These are phyloP conservation scores for Fulmarus glacialis DNA, from an alignment of 2,113 vertebrate genomes.

Conservation along the genomic window DNA sequence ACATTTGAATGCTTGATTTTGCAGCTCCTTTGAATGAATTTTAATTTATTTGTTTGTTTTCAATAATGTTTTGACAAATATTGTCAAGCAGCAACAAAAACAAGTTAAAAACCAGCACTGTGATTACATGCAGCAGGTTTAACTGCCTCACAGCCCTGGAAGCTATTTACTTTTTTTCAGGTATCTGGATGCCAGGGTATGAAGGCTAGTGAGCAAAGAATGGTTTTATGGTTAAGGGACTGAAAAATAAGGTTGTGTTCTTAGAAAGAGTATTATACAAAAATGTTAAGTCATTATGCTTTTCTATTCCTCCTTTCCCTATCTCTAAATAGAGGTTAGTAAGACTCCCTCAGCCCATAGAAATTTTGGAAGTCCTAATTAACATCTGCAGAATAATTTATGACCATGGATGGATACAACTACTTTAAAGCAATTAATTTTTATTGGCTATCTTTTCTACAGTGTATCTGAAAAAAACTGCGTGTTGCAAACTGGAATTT, in stretches of 20 bases:
- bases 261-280: background rate
- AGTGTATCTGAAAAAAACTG: background rate
- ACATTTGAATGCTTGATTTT: constrained; percentile 3
- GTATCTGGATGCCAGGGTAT: background rate
- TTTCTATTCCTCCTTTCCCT: background rate
- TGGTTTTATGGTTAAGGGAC: background rate
- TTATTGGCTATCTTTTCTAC: background rate
- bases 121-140: background rate
- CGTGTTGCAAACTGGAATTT: background rate
- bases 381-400: background rate
- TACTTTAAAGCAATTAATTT: background rate
- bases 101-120: background rate
- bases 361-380: background rate
- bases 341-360: background rate
- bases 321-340: background rate
- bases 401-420: background rate
- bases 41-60: constrained; percentile 3
- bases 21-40: constrained; percentile 16
- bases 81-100: background rate
- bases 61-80: constrained; percentile 11
- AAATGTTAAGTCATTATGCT: background rate
- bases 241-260: background rate
- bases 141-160: background rate
- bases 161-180: background rate
- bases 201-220: background rate